Evolutionary conservation across 2,113 vertebrate species (phyloP), one percentile per base, ranked within the genome.

Genomic region (Eudyptes chrysolophus): DNA sequence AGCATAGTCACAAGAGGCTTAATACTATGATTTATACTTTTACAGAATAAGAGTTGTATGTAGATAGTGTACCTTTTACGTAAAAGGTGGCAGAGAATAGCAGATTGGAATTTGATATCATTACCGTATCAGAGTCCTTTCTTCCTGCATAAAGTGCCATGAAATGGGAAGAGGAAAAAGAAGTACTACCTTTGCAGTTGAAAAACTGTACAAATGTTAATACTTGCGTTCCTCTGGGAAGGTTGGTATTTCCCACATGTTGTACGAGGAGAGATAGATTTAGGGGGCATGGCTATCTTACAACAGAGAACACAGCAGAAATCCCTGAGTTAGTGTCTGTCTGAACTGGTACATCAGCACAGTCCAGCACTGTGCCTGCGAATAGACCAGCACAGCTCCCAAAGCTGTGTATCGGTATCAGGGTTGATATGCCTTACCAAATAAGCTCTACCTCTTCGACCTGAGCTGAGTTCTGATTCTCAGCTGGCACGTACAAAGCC

Each of bases 51-150:
- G 44, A 72, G 55, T 48, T 80, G 4, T 14, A 13, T 38, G 42
- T 81, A 77, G 29, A n/a, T 42, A 69, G 24, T 20, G 9, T 61
- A 62, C 13, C 26, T 61, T 66, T 60, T 51, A 32, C 29, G 8
- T 86, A 32, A 84, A 79, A 72, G 36, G 22, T 69, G 42, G 17
- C 65, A 42, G 51, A 86, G 22, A 29, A 40, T 15, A 79, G 27
- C 36, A 83, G n/a, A 89, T 86, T 81, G 55, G 90, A 66, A 58
- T 81, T 70, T 78, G 36, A 4, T 86, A 40, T 12, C 36, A 70
- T 26, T 24, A 49, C 34, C 0, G 0, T 17, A 21, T 57, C 19
- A 58, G 9, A 24, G 42, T 86, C 18, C 2, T 87, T 9, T 93
- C 29, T 81, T 89, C 24, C 46, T 70, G 13, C 15, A 15, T 74